Percentiles rank a stretch among this genome's conserved stretches.
These are phyloP conservation scores for Oryzias celebensis DNA, from an alignment of 2,113 vertebrate genomes.

Conservation along the genomic window DNA sequence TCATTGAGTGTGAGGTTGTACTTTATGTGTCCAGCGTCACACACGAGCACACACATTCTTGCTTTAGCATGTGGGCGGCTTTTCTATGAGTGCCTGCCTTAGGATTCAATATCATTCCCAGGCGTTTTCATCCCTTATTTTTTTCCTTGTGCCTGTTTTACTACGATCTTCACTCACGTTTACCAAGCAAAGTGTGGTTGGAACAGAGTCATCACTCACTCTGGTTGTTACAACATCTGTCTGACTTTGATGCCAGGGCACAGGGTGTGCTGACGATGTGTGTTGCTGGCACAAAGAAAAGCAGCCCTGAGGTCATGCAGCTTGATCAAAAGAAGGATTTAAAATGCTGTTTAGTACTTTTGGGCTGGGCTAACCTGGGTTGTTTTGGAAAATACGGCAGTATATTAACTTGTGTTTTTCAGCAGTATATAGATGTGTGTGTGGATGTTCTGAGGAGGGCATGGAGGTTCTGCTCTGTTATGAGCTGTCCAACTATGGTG, in stretches of 20 bases:
- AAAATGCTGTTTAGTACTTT: slow-evolving; percentile 33
- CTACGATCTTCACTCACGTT: slow-evolving; percentile 33
- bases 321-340: slow-evolving; percentile 58
- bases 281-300: slow-evolving; percentile 44
- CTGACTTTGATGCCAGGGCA: slow-evolving; percentile 48
- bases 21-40: slow-evolving; percentile 3
- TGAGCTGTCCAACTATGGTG: slow-evolving; percentile 55
- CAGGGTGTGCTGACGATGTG: slow-evolving; percentile 20
- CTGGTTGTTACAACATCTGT: slow-evolving; percentile 56
- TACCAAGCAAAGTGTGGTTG: slow-evolving; percentile 54
- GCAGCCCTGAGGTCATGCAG: slow-evolving; percentile 41
- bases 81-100: slow-evolving; percentile 17
- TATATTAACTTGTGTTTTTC: slow-evolving; percentile 35
- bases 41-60: slow-evolving; percentile 9
- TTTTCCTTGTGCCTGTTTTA: slow-evolving; percentile 34
- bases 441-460: slow-evolving; percentile 38
- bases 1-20: background rate
- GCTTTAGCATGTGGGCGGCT: slow-evolving; percentile 17
- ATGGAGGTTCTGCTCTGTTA: slow-evolving; percentile 48
- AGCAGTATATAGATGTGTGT: slow-evolving; percentile 1
- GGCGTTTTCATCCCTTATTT: slow-evolving; percentile 24
- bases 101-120: slow-evolving; percentile 27
- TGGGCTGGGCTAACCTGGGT: slow-evolving; percentile 19
- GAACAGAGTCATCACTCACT: slow-evolving; percentile 46
- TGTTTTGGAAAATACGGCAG: slow-evolving; percentile 52